Conservation (phyloP, 2,113 vertebrate genomes). For the Lepidiolamprologus cunningtoni region DNA sequence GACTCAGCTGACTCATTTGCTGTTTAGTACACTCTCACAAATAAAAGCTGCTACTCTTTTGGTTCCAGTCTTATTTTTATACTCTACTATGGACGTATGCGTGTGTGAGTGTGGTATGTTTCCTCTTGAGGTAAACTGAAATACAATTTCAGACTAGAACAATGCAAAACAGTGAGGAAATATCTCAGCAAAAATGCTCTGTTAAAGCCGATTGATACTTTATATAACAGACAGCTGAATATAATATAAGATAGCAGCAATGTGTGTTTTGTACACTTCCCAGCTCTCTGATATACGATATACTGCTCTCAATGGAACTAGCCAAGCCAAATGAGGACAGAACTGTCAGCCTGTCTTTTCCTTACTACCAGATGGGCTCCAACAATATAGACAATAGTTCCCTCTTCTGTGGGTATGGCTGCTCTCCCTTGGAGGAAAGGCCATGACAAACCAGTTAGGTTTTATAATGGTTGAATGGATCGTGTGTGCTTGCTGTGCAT, state of each 20-base stretch:
- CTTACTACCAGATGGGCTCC: slow-evolving; percentile 12
- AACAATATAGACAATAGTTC: background rate
- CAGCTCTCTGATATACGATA: background rate
- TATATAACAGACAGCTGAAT: background rate
- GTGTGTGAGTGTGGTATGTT: background rate
- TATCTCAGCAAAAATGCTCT: background rate
- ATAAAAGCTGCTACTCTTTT: background rate
- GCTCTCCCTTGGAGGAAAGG: slow-evolving; percentile 3
- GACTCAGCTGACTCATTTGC: background rate
- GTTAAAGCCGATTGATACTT: background rate
- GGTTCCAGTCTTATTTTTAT: background rate
- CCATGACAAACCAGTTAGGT: slow-evolving; percentile 37
- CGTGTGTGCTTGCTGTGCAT: background rate
- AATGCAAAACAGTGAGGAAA: background rate
- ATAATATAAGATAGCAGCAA: background rate
- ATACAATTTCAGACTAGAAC: background rate
- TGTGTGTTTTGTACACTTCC: background rate
- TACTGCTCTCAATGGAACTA: background rate
- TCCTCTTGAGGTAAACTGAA: background rate
- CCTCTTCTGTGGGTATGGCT: background rate
- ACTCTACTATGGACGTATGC: background rate
- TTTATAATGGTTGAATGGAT: slow-evolving; percentile 15
- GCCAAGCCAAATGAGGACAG: background rate
- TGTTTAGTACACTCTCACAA: background rate
- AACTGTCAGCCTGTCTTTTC: background rate